Conservation (phyloP, 1,140 invertebrate species). For the Platyscapa corneri region DNA sequence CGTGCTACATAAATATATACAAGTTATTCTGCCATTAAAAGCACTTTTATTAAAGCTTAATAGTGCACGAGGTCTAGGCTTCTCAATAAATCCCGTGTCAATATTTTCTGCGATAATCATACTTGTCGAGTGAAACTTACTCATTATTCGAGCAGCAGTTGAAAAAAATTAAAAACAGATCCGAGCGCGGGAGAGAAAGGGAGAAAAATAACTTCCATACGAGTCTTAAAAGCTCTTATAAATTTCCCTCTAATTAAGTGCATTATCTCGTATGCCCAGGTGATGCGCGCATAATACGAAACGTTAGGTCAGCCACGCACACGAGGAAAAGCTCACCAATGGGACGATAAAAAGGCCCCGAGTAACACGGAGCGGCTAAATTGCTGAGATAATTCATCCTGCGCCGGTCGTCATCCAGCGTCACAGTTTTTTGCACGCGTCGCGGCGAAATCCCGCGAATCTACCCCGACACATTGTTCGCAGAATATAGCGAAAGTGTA, state of each 20-base stretch:
- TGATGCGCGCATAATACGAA: neutral
- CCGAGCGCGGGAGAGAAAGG: neutral
- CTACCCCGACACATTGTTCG: constrained; percentile 4
- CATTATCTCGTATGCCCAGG: constrained; percentile 2
- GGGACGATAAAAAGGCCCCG: neutral
- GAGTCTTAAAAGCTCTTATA: constrained; percentile 24
- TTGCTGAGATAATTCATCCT: constrained; percentile 18
- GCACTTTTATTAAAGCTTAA: neutral
- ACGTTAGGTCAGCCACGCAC: neutral
- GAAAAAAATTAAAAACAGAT: constrained; percentile 9
- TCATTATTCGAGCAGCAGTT: neutral
- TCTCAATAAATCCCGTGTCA: neutral
- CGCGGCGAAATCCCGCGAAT: neutral
- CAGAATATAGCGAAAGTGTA: neutral
- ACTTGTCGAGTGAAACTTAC: neutral
- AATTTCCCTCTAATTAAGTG: constrained; percentile 32
- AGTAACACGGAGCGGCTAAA: neutral
- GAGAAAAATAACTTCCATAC: neutral
- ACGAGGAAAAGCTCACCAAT: constrained; percentile 1
- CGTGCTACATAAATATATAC: no score
- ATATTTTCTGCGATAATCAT: neutral
- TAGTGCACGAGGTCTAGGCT: neutral
- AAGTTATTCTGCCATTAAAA: neutral
- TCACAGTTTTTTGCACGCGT: neutral
- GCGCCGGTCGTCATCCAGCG: neutral